Percentiles rank a stretch among this genome's conserved stretches.
Evolutionary conservation across 2,888 invertebrate species (phyloP).

Genomic region (Latrodectus elegans): DNA sequence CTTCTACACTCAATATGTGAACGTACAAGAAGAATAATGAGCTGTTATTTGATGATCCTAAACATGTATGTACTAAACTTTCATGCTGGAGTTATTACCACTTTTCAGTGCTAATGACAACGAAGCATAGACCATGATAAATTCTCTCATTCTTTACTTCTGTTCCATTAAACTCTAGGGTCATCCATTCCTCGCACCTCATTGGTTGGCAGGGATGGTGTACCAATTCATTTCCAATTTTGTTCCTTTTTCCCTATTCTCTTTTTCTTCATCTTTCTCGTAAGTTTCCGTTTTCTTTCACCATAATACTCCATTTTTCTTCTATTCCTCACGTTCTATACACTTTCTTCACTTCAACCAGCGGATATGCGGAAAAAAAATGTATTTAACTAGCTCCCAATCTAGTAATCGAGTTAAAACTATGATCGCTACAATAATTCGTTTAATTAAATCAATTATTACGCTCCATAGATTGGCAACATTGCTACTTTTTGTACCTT

Average conservation of each 20-base stretch:
- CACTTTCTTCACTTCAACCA: constrained; percentile 16
- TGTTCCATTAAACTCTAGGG: constrained; percentile 46
- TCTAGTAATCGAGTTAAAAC: constrained; percentile 56
- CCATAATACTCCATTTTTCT: constrained; percentile 5
- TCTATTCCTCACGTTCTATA: constrained; percentile 10
- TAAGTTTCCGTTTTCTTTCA: constrained; percentile 20
- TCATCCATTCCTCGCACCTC: constrained; percentile 55
- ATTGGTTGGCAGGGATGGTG: constrained; percentile 39
- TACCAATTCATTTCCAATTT: constrained; percentile 53
- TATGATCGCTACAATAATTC: constrained; percentile 54
- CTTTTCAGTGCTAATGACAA: constrained; percentile 42
- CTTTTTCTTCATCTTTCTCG: constrained; percentile 1
- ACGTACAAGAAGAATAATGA: too few species aligned
- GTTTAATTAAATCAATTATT: constrained; percentile 60
- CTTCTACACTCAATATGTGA: too few species aligned
- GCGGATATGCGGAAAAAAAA: neutral
- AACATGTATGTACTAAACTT: too few species aligned
- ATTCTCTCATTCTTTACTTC: constrained; percentile 39
- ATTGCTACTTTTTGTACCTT: neutral
- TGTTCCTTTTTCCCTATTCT: constrained; percentile 11
- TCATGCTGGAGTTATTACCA: constrained; percentile 12
- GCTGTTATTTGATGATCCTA: too few species aligned
- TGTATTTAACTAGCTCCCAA: constrained; percentile 45
- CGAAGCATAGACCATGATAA: constrained; percentile 42
- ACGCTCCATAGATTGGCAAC: constrained; percentile 20